These are phyloP conservation scores for Triplophysa rosa DNA, from an alignment of 2,113 vertebrate species.

Conservation along the genomic window DNA sequence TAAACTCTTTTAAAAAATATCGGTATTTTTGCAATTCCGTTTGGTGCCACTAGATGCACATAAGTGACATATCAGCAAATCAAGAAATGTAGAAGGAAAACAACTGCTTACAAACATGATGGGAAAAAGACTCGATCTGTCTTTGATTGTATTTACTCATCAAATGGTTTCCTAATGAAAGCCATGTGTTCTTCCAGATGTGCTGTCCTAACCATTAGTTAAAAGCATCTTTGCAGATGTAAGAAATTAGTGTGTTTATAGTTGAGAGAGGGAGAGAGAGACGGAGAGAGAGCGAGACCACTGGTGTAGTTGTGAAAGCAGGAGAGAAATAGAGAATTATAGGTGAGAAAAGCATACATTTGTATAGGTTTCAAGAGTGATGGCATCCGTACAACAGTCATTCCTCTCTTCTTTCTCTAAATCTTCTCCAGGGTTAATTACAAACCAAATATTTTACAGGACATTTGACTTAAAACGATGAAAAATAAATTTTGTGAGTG, in stretches of 20 bases:
- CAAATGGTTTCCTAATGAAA: conserved; percentile 17
- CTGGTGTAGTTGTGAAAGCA: neutral
- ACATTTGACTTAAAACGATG: neutral
- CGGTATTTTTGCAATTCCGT: too few species aligned
- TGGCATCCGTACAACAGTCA: neutral
- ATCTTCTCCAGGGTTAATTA: neutral
- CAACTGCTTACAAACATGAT: neutral
- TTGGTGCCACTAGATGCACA: neutral
- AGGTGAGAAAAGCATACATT: neutral
- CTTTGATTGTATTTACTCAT: conserved; percentile 34
- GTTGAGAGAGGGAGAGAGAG: neutral
- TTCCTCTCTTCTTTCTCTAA: neutral
- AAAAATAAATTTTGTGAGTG: neutral
- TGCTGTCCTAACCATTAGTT: conserved; percentile 5
- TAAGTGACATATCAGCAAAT: neutral
- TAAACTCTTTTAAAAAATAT: too few species aligned
- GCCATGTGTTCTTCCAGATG: conserved; percentile 36
- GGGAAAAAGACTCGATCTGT: neutral
- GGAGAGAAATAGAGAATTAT: neutral
- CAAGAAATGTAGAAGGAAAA: neutral
- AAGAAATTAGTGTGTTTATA: conserved; percentile 1
- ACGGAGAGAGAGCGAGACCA: neutral
- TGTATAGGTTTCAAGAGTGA: neutral
- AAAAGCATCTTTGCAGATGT: conserved; percentile 13
- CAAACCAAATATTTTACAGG: neutral